A percentile compares a stretch with the other conserved stretches of the same genome.
phyloP scores from a whole-genome alignment of 2,797 vertebrate species.

The Ceryle rudis region DNA sequence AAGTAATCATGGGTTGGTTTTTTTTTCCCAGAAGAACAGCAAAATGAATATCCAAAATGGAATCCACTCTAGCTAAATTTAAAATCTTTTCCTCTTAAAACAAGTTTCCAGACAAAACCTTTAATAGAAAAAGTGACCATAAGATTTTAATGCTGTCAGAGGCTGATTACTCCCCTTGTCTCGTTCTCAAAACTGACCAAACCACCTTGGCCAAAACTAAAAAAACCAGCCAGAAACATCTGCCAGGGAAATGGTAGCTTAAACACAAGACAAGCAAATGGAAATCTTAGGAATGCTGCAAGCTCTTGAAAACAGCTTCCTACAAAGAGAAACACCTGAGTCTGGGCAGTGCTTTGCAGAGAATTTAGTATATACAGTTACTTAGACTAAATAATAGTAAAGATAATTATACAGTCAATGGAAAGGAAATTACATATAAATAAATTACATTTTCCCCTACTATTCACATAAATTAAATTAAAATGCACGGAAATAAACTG shows the following conservation, averaged over 20 bases:
- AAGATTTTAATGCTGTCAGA: not conserved
- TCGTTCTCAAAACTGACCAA: not conserved
- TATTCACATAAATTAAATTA: not conserved
- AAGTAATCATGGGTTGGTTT: not conserved
- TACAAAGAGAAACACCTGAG: not conserved
- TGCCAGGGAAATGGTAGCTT: not conserved
- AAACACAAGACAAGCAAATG: not conserved
- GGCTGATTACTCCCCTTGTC: not conserved
- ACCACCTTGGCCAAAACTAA: not conserved
- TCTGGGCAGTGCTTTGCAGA: not conserved
- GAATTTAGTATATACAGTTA: not conserved
- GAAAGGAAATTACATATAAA: not conserved
- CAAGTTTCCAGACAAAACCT: not conserved
- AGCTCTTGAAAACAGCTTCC: not conserved
- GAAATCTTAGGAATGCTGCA: not conserved
- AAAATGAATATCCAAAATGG: accelerated
- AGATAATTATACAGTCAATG: not conserved
- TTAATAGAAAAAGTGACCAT: not conserved
- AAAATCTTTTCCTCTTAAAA: not conserved
- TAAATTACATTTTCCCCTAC: not conserved
- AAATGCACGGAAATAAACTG: not conserved
- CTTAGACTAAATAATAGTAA: not conserved
- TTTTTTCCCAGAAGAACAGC: not conserved
- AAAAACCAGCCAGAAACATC: not conserved
- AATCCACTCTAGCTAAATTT: not conserved